Base-by-base conservation (phyloP, 92 coral and sea anemone genomes). In the Heteractis magnifica region DNA sequence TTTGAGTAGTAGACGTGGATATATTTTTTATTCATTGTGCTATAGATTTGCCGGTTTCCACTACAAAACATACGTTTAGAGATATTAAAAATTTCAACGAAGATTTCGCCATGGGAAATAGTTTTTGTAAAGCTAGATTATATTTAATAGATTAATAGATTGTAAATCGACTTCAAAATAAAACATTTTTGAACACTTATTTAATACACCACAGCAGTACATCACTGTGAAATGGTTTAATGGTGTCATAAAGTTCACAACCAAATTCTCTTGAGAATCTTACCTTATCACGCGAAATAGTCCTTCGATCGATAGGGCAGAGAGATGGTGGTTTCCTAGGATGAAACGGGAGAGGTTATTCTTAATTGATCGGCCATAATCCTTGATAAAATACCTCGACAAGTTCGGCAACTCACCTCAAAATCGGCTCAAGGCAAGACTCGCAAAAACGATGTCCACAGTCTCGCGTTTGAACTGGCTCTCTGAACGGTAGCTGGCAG, bases 391-490 rank as follows among this genome's bases (percentile, higher is more conserved):
- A 77, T 48, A 44, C 58, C 4, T 3, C 49, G 73, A 20, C 16
- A 78, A 78, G 49, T 4, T 59, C 65, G 4, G 18, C 18, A n/a
- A 75, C 90, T 79, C 51, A 97, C 99, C 99, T 87, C 79, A 97
- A 86, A 79, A 97, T 97, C 79, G 99, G 99, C 82, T 97, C 99
- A 14, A 97, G 87, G 82, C 99, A 97, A 8, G 98, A 90, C 81
- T 97, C 99, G 68, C 99, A 97, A 77, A 97, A 97, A 1, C 99
- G 98, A 89, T 97, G 99, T 10, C 99, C 99, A 72, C 99, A 97
- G 58, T 97, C 99, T 44, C 98, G 80, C 8, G 99, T 97, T 79
- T 97, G 99, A n/a, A 97, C 99, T 9, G 99, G 99, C 88, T 97
- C 99, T 20, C 99, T 90, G 76, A 94, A 97, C 60, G 98, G 97